These are phyloP conservation scores for Anthopleura sola DNA, from an alignment of 64 coral and sea anemone species.

Conservation along the genomic window DNA sequence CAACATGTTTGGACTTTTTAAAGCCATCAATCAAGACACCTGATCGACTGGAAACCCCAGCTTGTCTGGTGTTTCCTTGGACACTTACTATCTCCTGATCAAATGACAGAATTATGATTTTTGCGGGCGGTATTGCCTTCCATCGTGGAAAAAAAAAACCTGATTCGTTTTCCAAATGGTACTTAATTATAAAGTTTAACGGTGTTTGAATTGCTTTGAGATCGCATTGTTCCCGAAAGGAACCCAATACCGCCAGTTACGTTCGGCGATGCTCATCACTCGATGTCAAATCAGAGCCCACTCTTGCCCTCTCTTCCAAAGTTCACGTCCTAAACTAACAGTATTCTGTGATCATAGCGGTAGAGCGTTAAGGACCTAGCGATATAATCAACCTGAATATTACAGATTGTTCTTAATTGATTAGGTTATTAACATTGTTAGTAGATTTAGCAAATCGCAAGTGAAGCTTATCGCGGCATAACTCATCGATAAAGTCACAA, in stretches of 20 bases:
- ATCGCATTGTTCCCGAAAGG: constrained; percentile 11
- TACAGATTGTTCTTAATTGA: constrained; percentile 89
- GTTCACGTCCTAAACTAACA: constrained; percentile 25
- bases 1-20: constrained; percentile 13
- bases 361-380: background rate
- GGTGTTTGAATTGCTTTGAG: constrained; percentile 3
- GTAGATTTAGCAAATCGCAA: constrained; percentile 58
- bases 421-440: constrained; percentile 83
- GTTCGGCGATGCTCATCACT: background rate
- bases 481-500: constrained; percentile 8
- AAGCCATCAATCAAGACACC: constrained; percentile 17
- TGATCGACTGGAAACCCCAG: background rate
- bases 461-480: constrained; percentile 65
- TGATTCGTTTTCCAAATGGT: constrained; percentile 1
- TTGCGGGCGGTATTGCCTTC: background rate
- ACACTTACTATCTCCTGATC: background rate
- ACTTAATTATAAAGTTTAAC: constrained; percentile 5
- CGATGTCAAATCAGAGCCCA: background rate
- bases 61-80: background rate
- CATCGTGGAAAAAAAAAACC: background rate
- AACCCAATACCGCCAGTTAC: constrained; percentile 4
- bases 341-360: constrained; percentile 4
- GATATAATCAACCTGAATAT: constrained; percentile 72
- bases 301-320: background rate
- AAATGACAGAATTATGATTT: background rate